phyloP scores from a whole-genome alignment of 92 coral and sea anemone species.

The Meandrina meandrites region DNA sequence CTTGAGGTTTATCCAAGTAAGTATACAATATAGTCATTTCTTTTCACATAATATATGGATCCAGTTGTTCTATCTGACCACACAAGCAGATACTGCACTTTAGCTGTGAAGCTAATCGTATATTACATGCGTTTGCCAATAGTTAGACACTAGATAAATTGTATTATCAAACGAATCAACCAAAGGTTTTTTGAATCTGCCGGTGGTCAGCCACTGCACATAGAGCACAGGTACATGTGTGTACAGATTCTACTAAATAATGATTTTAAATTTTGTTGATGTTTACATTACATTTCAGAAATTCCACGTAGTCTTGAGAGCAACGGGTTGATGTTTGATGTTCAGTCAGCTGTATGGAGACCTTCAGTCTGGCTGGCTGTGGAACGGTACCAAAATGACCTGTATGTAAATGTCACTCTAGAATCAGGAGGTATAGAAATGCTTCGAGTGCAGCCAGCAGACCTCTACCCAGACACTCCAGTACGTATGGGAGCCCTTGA shows the following conservation, averaged over 20 bases:
- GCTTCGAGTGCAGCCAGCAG: background rate
- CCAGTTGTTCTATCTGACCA: no score
- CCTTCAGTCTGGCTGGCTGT: background rate
- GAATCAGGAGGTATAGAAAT: background rate
- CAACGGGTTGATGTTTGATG: background rate
- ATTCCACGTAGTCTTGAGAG: background rate
- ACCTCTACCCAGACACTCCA: background rate
- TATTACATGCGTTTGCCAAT: no score
- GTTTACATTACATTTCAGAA: background rate
- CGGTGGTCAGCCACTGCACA: no score
- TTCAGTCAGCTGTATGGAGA: background rate
- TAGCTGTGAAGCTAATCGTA: no score
- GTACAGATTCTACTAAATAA: no score
- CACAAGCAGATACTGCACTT: no score
- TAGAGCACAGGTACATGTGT: no score
- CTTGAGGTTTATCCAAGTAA: conserved; percentile 3
- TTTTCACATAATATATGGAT: background rate
- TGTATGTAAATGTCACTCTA: background rate
- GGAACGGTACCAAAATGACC: background rate
- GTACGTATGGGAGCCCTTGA: background rate
- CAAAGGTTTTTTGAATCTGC: no score
- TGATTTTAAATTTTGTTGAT: no score
- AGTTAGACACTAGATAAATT: no score
- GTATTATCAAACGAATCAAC: no score
- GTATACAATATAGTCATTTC: background rate